Conservation (phyloP, 2,113 vertebrate genomes). For the Phycodurus eques region DNA sequence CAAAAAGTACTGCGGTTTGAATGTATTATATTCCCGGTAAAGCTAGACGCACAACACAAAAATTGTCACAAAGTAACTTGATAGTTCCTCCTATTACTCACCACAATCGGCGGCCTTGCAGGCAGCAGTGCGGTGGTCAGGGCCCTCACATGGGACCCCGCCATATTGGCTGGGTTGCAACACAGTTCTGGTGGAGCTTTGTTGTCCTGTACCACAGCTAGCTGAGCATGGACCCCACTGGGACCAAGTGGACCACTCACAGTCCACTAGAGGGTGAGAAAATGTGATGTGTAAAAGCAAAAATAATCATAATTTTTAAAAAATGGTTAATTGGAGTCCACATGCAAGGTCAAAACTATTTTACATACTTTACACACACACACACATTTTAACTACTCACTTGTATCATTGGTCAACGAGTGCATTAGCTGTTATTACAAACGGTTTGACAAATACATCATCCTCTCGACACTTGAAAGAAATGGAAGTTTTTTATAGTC, state of each 20-base stretch:
- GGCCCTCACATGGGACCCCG: slow-evolving; percentile 67
- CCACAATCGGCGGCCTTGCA: slow-evolving; percentile 65
- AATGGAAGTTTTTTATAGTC: not conserved
- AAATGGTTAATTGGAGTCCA: too few relatives aligned
- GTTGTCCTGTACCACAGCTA: slow-evolving; percentile 70
- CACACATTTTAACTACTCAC: not conserved
- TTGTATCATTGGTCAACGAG: not conserved
- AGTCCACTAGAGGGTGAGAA: slow-evolving; percentile 60
- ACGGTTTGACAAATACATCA: not conserved
- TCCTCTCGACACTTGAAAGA: not conserved
- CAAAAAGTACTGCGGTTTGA: not conserved
- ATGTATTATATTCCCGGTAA: not conserved
- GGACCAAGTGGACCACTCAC: slow-evolving; percentile 76
- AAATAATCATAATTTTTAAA: not conserved
- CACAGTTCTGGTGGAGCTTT: slow-evolving; percentile 53
- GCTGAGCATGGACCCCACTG: slow-evolving; percentile 74
- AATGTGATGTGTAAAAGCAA: not conserved
- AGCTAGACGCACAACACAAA: too few relatives aligned
- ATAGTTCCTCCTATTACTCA: slow-evolving; percentile 38
- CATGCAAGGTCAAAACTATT: not conserved
- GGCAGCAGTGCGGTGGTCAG: slow-evolving; percentile 11
- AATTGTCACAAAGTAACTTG: not conserved
- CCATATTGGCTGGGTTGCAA: slow-evolving; percentile 50
- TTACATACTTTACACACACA: not conserved
- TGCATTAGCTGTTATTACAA: not conserved